Base-by-base conservation (phyloP, 2,888 invertebrate genomes). In the Saturnia japonica region DNA sequence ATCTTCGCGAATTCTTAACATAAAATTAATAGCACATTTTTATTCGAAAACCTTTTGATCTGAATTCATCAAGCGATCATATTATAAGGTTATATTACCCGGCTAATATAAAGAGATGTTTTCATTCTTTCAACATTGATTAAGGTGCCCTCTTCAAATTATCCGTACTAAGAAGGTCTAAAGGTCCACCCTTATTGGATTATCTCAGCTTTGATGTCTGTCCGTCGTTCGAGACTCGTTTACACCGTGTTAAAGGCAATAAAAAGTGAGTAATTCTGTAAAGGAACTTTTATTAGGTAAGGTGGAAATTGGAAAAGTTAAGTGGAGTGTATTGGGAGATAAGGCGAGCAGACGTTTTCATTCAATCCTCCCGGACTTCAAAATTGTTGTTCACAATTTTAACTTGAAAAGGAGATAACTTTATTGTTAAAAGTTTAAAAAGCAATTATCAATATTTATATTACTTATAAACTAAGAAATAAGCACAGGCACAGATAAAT, bases 151-250 rank as follows among this genome's bases (percentile, higher is more conserved):
- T 81, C 79, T 82, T 80, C 80, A 87, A 91, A 90, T 91, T 89
- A 90, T 89, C 86, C 85, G 82, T 76, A 76, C 82, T 83, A 78
- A 28, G 82, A 86, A 83, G 82, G 84, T 83, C 82, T 84, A 83
- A 86, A 85, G 86, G 88, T 86, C 88, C 85, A 88, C 87, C 64
- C 86, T 93, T 92, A 93, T 93, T 93, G 90, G 91, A 93, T 91
- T 91, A 91, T 85, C 81, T 73, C 70, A 73, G 80, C 91, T 93
- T 93, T 93, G 93, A 93, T 89, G 91, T 91, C 88, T 79, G 84
- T 79, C 77, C 81, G 79, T 76, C 78, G 86, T 81, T 82, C 78
- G 82, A 81, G 79, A 83, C 82, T 83, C 84, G 87, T 86, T 89
- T 84, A 85, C 84, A 83, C 78, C 84, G 85, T 84, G 86, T 88